phyloP scores from a whole-genome alignment of 2,113 vertebrate species.

The Rhinopomastus cyanomelas region DNA sequence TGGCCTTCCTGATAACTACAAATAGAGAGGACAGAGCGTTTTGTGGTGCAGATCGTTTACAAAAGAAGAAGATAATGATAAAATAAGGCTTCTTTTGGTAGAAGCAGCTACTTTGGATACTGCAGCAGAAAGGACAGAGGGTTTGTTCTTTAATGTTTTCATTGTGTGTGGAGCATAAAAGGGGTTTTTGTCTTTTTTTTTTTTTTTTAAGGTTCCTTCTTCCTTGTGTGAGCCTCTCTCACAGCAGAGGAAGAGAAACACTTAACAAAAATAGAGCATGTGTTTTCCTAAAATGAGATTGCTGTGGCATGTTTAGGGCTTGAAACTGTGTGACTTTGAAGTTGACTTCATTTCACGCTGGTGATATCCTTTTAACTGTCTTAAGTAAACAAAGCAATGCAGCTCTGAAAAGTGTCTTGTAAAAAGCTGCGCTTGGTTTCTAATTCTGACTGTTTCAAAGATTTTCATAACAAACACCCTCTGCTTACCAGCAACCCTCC shows the following conservation, averaged over 20 bases:
- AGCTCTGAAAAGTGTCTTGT: background rate
- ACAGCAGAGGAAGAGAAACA: conserved; percentile 28
- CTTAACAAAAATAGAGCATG: conserved; percentile 35
- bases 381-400: conserved; percentile 21
- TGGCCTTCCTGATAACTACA: background rate
- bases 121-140: background rate
- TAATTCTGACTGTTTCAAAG: conserved; percentile 19
- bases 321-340: conserved; percentile 45
- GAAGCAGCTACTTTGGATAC: background rate
- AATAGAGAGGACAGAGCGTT: background rate
- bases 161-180: background rate
- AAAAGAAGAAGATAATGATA: background rate
- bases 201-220: conserved; percentile 6
- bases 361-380: conserved; percentile 55
- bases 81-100: background rate
- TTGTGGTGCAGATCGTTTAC: rapidly evolving
- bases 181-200: background rate
- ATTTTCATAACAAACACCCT: conserved; percentile 28
- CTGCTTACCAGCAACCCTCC: conserved; percentile 13
- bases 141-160: background rate
- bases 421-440: background rate
- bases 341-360: conserved; percentile 40
- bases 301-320: conserved; percentile 52
- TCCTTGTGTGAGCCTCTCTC: conserved; percentile 1
- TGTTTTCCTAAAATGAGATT: conserved; percentile 50